Evolutionary conservation across 2,797 vertebrate genomes (phyloP), one percentile per base, ranked within the genome.

Genomic region (Selene dorsalis): DNA sequence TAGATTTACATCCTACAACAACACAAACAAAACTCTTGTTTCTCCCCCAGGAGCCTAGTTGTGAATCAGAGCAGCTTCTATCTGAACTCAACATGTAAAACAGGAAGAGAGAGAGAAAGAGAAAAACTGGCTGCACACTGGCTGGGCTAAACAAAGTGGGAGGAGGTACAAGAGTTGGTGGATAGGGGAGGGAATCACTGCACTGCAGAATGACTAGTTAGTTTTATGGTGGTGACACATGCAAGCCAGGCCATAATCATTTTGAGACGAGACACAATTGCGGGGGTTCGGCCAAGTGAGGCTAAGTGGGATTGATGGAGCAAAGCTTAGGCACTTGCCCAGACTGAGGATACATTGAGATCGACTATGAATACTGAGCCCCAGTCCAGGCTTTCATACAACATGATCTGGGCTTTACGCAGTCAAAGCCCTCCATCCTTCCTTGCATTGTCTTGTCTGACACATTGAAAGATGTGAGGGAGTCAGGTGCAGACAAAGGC

Each of bases 1-100:
- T 84, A 90, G 93, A 95, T 95, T 94, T 95, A 95, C 84, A 85
- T 88, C 88, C 86, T 90, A 88, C 88, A 92, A 93, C 88, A 93
- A 92, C 90, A 92, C 89, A 94, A 94, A 94, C 92, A 93, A 91
- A 93, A 93, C 90, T 92, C 87, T 83, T 82, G 82, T 87, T 89
- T 87, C 86, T 91, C 86, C 89, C 92, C 43, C 77, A 89, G 82
- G 90, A 92, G 88, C 84, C 86, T 87, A 91, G 88, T 91, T 91
- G 91, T 89, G 91, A 90, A 88, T 90, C 88, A 83, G 84, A 85
- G 83, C 83, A 73, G 87, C 88, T 88, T 88, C 85, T 73, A 82
- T 84, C 83, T 56, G 63, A 84, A 82, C 76, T 75, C 73, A 83
- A 76, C 75, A 82, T 59, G 59, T 76, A 82, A 82, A 89, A 86